phyloP scores from a whole-genome alignment of 2,797 vertebrate species.

The Trachops cirrhosus region DNA sequence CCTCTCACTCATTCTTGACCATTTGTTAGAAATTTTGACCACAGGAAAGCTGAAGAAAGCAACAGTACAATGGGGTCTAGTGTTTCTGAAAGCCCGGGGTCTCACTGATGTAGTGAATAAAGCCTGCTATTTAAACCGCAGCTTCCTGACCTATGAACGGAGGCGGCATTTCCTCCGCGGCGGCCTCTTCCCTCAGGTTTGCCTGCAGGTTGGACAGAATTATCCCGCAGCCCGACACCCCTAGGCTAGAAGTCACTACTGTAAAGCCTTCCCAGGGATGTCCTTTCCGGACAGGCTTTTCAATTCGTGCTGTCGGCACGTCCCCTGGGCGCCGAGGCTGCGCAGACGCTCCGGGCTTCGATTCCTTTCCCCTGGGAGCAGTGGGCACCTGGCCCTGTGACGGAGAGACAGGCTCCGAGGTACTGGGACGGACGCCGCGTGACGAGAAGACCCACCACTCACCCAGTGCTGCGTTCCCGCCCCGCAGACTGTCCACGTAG shows the following conservation, averaged over 20 bases:
- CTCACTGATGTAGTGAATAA: no score
- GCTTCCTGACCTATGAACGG: background rate
- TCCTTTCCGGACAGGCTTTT: background rate
- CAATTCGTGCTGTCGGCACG: background rate
- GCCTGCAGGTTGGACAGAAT: background rate
- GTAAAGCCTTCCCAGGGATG: background rate
- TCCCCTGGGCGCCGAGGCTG: background rate
- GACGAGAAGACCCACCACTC: background rate
- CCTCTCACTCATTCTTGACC: background rate
- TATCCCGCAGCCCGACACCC: background rate
- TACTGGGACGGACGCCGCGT: background rate
- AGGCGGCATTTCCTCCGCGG: background rate
- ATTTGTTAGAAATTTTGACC: background rate
- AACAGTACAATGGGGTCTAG: background rate
- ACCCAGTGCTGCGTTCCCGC: background rate
- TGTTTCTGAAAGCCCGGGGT: background rate
- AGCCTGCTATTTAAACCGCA: background rate
- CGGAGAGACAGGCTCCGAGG: background rate
- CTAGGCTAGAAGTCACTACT: background rate
- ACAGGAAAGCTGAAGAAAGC: background rate
- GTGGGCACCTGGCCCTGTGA: background rate
- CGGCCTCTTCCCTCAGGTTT: background rate
- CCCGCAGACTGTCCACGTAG: rapidly evolving
- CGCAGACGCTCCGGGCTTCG: background rate
- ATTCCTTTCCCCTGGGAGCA: background rate